phyloP scores from a whole-genome alignment of 2,888 invertebrate genomes.

The Villa cingulata region DNA sequence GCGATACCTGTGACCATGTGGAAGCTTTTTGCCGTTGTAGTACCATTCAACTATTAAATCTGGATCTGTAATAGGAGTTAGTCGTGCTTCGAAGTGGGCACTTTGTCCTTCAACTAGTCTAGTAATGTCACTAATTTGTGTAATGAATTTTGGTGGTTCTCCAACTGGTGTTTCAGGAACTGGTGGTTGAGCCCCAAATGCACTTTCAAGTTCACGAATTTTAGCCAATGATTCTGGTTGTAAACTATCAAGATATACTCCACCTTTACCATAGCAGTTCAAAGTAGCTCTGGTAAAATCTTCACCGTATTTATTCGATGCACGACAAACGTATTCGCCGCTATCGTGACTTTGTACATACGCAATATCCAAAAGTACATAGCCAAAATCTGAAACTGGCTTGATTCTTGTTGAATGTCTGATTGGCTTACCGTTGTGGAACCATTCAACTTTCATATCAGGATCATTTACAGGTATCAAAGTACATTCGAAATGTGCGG shows the following conservation, averaged over 20 bases:
- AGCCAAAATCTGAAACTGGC: slow-evolving; percentile 89
- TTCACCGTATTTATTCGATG: slow-evolving; percentile 81
- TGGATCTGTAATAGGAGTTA: slow-evolving; percentile 90
- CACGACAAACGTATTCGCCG: slow-evolving; percentile 86
- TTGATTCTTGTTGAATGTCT: slow-evolving; percentile 83
- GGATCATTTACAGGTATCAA: slow-evolving; percentile 89
- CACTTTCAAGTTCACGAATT: slow-evolving; percentile 72
- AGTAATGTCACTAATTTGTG: slow-evolving; percentile 71
- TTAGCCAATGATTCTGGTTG: slow-evolving; percentile 83
- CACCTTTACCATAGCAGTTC: slow-evolving; percentile 68
- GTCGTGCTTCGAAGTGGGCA: slow-evolving; percentile 83
- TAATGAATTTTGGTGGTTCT: slow-evolving; percentile 79
- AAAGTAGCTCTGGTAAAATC: slow-evolving; percentile 78
- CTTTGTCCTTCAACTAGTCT: slow-evolving; percentile 89
- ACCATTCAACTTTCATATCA: slow-evolving; percentile 91
- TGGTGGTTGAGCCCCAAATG: slow-evolving; percentile 47
- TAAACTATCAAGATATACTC: slow-evolving; percentile 75
- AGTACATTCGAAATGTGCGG: slow-evolving; percentile 91
- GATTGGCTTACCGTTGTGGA: slow-evolving; percentile 81
- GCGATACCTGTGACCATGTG: slow-evolving; percentile 89
- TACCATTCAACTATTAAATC: slow-evolving; percentile 91
- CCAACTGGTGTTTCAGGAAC: slow-evolving; percentile 50
- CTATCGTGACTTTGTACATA: slow-evolving; percentile 85
- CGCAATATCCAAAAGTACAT: slow-evolving; percentile 87
- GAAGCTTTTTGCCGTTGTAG: slow-evolving; percentile 81